These are phyloP conservation scores for Drosophila ercepeae DNA, from an alignment of 1,140 invertebrate species.

Conservation along the genomic window DNA sequence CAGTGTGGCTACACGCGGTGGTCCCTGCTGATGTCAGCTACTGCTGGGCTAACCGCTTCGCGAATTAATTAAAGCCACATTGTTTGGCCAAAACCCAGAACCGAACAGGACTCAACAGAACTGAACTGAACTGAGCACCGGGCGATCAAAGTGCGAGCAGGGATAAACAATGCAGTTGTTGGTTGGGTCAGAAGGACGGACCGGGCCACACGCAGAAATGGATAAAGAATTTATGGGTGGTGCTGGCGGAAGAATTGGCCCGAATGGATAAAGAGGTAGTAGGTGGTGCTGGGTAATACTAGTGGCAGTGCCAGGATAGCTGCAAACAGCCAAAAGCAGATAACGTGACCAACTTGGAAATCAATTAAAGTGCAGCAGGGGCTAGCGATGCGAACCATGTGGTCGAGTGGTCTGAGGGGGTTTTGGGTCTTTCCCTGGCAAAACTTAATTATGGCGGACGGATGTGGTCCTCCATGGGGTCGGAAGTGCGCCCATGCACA, in stretches of 20 bases:
- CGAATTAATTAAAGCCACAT: constrained; percentile 43
- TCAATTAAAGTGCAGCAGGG: constrained; percentile 71
- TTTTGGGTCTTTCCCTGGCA: constrained; percentile 19
- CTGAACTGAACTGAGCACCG: not conserved
- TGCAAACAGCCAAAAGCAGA: constrained; percentile 65
- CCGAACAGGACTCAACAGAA: not conserved
- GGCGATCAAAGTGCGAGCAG: constrained; percentile 27
- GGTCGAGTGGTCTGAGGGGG: constrained; percentile 8
- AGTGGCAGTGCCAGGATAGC: constrained; percentile 17
- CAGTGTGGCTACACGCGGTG: constrained; percentile 12
- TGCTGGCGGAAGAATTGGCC: not conserved
- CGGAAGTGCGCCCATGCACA: constrained; percentile 54
- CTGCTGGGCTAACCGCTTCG: constrained; percentile 29
- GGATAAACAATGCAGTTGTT: constrained; percentile 20
- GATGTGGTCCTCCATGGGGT: constrained; percentile 69
- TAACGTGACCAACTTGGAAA: constrained; percentile 76
- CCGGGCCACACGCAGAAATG: constrained; percentile 18
- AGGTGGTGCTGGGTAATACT: not conserved
- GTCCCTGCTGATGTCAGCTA: constrained; percentile 37
- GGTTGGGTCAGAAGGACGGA: not conserved
- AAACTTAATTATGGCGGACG: constrained; percentile 78
- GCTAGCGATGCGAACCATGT: constrained; percentile 5
- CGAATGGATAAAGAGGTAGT: not conserved
- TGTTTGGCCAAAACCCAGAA: constrained; percentile 25
- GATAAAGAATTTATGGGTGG: constrained; percentile 3